Evolutionary conservation across 2,113 vertebrate genomes (phyloP).

Genomic region (Manacus vitellinus): DNA sequence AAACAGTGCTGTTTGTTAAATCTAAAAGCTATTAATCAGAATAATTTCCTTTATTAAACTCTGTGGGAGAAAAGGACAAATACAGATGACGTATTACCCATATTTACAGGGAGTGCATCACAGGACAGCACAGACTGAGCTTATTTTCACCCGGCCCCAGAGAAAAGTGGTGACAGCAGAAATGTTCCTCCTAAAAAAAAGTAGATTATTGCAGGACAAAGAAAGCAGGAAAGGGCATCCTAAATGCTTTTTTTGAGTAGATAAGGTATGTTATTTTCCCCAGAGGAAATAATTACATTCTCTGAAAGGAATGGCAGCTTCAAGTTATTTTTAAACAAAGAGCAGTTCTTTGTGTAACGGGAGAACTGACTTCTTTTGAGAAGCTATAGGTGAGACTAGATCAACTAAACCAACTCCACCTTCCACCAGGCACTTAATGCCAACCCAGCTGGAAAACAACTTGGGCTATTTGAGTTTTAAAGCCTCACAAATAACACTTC

Average conservation of each 20-base stretch:
- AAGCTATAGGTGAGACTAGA: background rate
- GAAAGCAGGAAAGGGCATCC: constrained; percentile 28
- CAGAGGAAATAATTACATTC: constrained; percentile 26
- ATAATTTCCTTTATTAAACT: constrained; percentile 30
- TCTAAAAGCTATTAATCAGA: constrained; percentile 48
- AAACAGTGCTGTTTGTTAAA: constrained; percentile 33
- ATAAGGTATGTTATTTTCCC: constrained; percentile 46
- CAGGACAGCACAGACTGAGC: background rate
- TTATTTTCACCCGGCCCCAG: constrained; percentile 8
- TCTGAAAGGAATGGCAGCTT: constrained; percentile 37
- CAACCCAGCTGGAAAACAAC: background rate
- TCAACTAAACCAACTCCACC: background rate
- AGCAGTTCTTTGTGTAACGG: background rate
- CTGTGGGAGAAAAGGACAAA: background rate
- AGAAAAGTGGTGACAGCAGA: constrained; percentile 47
- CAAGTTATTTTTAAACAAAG: constrained; percentile 53
- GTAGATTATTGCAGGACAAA: constrained; percentile 26
- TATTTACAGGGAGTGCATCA: background rate
- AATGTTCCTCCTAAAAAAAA: constrained; percentile 28
- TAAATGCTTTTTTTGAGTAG: constrained; percentile 62
- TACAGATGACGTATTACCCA: fast-evolving
- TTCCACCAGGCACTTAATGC: background rate
- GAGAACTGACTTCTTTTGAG: background rate
- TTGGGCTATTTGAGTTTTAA: background rate
- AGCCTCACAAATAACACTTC: background rate